phyloP scores from a whole-genome alignment of 2,888 invertebrate species.

The Xestia sexstrigata region DNA sequence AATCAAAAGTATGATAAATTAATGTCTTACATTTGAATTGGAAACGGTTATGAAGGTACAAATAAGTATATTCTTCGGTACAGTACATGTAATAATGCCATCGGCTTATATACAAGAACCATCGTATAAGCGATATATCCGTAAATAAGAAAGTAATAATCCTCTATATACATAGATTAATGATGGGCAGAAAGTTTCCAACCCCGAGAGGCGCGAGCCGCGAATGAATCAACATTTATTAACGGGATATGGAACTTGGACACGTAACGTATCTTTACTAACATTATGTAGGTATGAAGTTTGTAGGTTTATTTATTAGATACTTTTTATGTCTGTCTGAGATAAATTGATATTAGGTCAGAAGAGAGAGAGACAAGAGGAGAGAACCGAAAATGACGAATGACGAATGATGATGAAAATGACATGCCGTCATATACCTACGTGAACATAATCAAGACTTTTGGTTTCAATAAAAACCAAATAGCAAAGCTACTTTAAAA shows the following conservation, averaged over 20 bases:
- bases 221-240: slow-evolving; percentile 60
- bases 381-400: too few relatives aligned
- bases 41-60: too few relatives aligned
- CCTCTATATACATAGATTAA: slow-evolving; percentile 37
- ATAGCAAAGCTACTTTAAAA: background rate
- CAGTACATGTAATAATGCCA: background rate
- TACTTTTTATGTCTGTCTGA: background rate
- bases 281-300: slow-evolving; percentile 5
- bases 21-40: too few relatives aligned
- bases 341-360: background rate
- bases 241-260: slow-evolving; percentile 46
- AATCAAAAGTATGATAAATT: too few relatives aligned
- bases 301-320: background rate
- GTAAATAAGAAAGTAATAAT: slow-evolving; percentile 36
- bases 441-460: background rate
- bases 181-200: slow-evolving; percentile 56
- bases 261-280: slow-evolving; percentile 30
- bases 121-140: background rate
- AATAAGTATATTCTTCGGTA: background rate
- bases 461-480: background rate
- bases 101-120: background rate
- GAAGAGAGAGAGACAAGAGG: background rate
- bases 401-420: too few relatives aligned
- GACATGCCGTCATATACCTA: too few relatives aligned
- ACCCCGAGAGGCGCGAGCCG: slow-evolving; percentile 19